Conservation (phyloP, 2,797 vertebrate species). For the Tokudaia muenninki region DNA sequence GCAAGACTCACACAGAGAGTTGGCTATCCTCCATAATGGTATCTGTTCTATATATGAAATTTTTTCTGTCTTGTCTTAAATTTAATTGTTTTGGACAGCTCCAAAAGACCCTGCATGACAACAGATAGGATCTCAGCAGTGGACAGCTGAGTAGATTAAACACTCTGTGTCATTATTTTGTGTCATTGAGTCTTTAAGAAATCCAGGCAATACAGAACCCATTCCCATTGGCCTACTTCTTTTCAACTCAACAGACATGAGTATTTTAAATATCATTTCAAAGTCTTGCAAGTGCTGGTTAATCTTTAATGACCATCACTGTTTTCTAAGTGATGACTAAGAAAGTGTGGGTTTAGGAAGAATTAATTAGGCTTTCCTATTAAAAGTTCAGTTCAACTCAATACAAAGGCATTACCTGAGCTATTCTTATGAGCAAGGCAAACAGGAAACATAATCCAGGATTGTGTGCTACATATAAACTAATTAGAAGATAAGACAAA, state of each 20-base stretch:
- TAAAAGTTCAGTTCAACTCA: background rate
- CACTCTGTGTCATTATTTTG: background rate
- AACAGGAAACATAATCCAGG: background rate
- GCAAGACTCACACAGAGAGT: background rate
- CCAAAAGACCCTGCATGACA: background rate
- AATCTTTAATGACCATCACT: slow-evolving; percentile 37
- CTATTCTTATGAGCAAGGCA: background rate
- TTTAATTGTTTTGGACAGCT: background rate
- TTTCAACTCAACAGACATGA: slow-evolving; percentile 58
- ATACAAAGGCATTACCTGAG: background rate
- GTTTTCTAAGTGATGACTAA: slow-evolving; percentile 37
- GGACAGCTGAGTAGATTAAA: background rate
- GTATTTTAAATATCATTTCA: slow-evolving; percentile 58
- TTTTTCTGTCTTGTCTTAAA: slow-evolving; percentile 3
- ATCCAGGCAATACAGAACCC: slow-evolving; percentile 28
- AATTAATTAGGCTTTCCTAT: slow-evolving; percentile 20
- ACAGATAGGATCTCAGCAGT: background rate
- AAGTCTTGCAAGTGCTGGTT: slow-evolving; percentile 46
- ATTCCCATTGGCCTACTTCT: slow-evolving; percentile 38
- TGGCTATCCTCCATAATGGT: background rate
- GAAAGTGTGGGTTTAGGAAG: background rate
- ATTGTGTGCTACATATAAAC: background rate
- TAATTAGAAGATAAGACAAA: background rate
- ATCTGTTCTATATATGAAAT: background rate
- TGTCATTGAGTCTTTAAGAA: slow-evolving; percentile 32